These are phyloP conservation scores for Marmota flaviventris DNA, from an alignment of 2,113 vertebrate species.

Conservation along the genomic window DNA sequence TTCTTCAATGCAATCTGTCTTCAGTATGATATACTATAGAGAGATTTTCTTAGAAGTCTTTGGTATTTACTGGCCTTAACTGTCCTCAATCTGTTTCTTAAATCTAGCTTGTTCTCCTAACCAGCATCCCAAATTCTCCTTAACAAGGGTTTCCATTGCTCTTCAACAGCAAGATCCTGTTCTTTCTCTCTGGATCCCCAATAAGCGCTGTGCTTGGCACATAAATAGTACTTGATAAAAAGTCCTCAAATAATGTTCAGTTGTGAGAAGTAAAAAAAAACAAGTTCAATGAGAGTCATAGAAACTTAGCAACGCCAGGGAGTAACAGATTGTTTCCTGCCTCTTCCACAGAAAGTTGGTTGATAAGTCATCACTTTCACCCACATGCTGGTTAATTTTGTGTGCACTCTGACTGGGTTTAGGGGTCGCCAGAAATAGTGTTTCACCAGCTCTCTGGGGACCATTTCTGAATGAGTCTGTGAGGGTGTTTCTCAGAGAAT, in stretches of 20 bases:
- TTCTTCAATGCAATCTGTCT: constrained; percentile 15
- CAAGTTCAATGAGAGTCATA: neutral
- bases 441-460: too few species aligned
- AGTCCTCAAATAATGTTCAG: neutral
- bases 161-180: neutral
- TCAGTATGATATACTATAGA: neutral
- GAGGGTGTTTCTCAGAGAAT: neutral
- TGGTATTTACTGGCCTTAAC: neutral
- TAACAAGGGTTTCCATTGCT: neutral
- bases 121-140: neutral
- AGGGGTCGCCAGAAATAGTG: neutral
- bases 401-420: neutral
- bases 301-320: neutral
- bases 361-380: constrained; percentile 11
- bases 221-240: neutral
- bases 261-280: constrained; percentile 5
- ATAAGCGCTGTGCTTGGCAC: neutral
- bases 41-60: constrained; percentile 47
- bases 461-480: neutral
- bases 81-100: constrained; percentile 20
- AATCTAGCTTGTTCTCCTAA: neutral
- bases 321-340: neutral
- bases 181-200: neutral
- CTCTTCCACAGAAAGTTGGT: neutral
- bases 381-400: neutral